phyloP scores from a whole-genome alignment of 2,888 invertebrate species.

The Aproaerema taeniolella region DNA sequence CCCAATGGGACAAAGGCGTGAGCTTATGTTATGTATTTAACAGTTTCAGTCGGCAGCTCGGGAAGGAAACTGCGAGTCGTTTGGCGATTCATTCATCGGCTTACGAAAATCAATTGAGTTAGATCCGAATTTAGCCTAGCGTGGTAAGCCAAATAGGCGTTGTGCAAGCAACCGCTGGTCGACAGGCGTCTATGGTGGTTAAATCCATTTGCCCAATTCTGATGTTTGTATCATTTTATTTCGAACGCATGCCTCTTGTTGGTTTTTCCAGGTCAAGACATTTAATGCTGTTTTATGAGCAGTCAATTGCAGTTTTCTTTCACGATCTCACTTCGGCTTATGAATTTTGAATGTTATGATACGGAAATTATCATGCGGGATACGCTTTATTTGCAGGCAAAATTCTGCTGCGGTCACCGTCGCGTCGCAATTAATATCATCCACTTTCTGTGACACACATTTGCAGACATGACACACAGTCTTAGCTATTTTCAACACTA shows the following conservation, averaged over 20 bases:
- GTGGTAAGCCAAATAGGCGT: conserved; percentile 41
- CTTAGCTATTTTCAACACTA: no score
- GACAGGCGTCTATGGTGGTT: conserved; percentile 15
- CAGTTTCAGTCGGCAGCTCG: conserved; percentile 34
- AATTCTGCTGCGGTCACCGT: conserved; percentile 11
- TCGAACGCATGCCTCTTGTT: conserved; percentile 4
- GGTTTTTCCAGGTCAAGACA: conserved; percentile 6
- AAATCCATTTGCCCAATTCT: conserved; percentile 12
- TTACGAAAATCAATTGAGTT: conserved; percentile 58
- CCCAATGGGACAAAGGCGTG: no score
- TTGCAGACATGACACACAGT: no score
- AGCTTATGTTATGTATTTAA: no score
- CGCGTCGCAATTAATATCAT: no score
- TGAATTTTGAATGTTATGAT: no score
- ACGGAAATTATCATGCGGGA: no score
- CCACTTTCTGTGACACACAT: no score
- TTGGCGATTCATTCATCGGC: conserved; percentile 53
- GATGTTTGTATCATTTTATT: conserved; percentile 7
- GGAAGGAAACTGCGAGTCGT: conserved; percentile 32
- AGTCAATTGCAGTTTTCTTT: no score
- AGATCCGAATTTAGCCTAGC: conserved; percentile 59
- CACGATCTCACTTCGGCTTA: no score
- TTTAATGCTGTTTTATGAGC: not conserved
- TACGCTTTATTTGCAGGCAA: no score
- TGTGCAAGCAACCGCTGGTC: conserved; percentile 29